A percentile compares a stretch with the other conserved stretches of the same genome.
Conservation (phyloP, 2,888 invertebrate genomes). For the Apotomis turbidana region DNA sequence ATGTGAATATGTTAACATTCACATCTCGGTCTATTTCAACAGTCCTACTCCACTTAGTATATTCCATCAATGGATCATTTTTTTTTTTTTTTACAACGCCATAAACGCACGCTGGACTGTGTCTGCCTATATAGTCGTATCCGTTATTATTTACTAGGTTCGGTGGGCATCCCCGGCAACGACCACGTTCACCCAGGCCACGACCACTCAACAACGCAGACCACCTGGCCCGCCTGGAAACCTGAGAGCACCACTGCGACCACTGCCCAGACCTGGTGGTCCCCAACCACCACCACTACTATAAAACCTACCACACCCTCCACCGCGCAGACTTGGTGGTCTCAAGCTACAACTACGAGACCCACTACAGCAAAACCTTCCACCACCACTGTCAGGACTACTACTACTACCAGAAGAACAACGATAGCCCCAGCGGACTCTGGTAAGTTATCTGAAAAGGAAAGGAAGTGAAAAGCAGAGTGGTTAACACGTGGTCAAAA, state of each 20-base stretch:
- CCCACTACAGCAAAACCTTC: slow-evolving; percentile 51
- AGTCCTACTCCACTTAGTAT: too few relatives aligned
- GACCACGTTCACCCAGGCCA: slow-evolving; percentile 58
- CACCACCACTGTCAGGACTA: slow-evolving; percentile 54
- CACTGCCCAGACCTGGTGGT: slow-evolving; percentile 69
- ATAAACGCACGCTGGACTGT: too few relatives aligned
- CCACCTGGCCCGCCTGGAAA: slow-evolving; percentile 77
- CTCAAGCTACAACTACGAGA: slow-evolving; percentile 55
- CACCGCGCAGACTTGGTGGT: slow-evolving; percentile 69
- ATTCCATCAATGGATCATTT: too few relatives aligned
- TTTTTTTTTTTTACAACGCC: too few relatives aligned
- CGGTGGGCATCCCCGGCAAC: slow-evolving; percentile 59
- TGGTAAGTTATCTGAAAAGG: slow-evolving; percentile 44
- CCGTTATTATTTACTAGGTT: slow-evolving; percentile 48
- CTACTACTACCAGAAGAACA: slow-evolving; percentile 51
- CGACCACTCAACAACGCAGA: slow-evolving; percentile 64
- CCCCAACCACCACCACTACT: slow-evolving; percentile 56
- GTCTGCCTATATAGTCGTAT: too few relatives aligned
- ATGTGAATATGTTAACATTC: too few relatives aligned
- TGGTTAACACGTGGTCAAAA: too few relatives aligned
- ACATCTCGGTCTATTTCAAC: too few relatives aligned
- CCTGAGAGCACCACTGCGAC: slow-evolving; percentile 63
- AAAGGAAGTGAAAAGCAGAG: not conserved
- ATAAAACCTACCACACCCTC: slow-evolving; percentile 55
- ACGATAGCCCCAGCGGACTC: slow-evolving; percentile 46